phyloP scores from a whole-genome alignment of 2,888 invertebrate genomes.

The Stenodera caucasica region DNA sequence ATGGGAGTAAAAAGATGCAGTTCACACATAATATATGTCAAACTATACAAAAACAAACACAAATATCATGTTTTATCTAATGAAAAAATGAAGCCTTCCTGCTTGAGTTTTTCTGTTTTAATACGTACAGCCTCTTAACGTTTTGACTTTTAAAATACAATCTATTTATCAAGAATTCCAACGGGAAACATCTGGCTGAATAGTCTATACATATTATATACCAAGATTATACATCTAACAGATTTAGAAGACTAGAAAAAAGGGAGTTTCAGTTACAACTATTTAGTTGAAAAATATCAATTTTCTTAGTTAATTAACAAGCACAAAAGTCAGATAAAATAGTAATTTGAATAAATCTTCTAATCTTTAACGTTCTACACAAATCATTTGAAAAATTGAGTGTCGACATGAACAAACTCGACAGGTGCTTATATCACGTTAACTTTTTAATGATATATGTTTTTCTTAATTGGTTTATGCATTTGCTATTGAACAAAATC shows the following conservation, averaged over 20 bases:
- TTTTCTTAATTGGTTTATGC: background rate
- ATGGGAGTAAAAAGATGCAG: background rate
- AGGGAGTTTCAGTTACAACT: background rate
- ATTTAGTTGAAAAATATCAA: background rate
- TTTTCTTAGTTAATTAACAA: too few species aligned
- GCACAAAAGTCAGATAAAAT: too few species aligned
- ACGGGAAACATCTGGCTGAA: background rate
- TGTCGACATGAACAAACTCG: too few species aligned
- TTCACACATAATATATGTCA: conserved; percentile 6
- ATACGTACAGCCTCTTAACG: background rate
- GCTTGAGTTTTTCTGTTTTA: background rate
- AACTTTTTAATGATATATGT: background rate
- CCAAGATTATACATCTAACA: background rate
- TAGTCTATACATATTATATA: background rate
- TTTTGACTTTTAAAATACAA: background rate
- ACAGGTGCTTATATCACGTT: background rate
- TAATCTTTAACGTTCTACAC: too few species aligned
- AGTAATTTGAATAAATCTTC: too few species aligned
- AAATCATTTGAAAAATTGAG: too few species aligned
- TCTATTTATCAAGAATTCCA: conserved; percentile 2
- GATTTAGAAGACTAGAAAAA: background rate
- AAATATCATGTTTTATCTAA: background rate
- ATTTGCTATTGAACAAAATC: background rate
- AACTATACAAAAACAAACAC: background rate
- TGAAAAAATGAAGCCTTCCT: background rate